phyloP scores from a whole-genome alignment of 2,113 vertebrate species.

The Stegastes partitus region DNA sequence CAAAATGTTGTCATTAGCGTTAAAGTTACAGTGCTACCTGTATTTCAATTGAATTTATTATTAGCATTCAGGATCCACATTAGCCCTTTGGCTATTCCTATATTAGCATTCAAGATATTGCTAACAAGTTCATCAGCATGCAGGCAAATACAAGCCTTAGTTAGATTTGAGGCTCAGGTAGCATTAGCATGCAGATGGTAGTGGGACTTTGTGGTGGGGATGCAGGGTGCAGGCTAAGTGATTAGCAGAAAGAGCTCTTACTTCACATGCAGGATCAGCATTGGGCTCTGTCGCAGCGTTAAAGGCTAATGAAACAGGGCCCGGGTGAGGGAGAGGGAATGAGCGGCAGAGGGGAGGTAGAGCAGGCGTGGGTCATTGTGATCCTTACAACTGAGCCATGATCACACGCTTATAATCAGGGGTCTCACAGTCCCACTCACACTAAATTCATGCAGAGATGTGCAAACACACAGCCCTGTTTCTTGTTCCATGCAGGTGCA shows the following conservation, averaged over 20 bases:
- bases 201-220: constrained; percentile 29
- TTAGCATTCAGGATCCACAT: constrained; percentile 59
- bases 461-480: constrained; percentile 10
- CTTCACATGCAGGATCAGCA: constrained; percentile 69
- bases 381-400: constrained; percentile 28
- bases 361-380: not conserved
- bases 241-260: constrained; percentile 67
- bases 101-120: constrained; percentile 68
- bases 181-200: constrained; percentile 69
- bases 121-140: constrained; percentile 73
- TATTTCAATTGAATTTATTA: constrained; percentile 33
- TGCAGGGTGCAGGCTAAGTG: constrained; percentile 51
- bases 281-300: constrained; percentile 31
- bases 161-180: constrained; percentile 52
- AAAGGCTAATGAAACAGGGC: constrained; percentile 71
- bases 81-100: constrained; percentile 48
- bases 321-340: constrained; percentile 28
- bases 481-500: constrained; percentile 26
- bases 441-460: constrained; percentile 9
- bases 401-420: constrained; percentile 23
- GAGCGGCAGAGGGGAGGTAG: not conserved
- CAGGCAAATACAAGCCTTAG: constrained; percentile 35
- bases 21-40: constrained; percentile 23
- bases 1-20: constrained; percentile 24
- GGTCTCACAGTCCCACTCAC: constrained; percentile 12